A percentile compares a stretch with the other conserved stretches of the same genome.
These are phyloP conservation scores for Syrrhaptes paradoxus DNA, from an alignment of 2,113 vertebrate genomes.

Conservation along the genomic window DNA sequence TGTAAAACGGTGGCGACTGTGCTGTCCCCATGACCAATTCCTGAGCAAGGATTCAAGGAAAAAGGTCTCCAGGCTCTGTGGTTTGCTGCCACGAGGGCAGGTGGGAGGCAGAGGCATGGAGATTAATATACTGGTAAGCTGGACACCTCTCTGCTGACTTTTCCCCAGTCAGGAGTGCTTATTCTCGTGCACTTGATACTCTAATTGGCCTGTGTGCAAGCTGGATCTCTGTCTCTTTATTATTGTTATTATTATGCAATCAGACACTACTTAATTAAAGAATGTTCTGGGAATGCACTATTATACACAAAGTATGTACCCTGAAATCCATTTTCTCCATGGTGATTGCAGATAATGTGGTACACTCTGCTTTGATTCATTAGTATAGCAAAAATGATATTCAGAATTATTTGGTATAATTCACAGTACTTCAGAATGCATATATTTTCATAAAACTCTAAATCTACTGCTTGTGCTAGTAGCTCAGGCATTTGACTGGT, in stretches of 20 bases:
- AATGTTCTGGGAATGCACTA: constrained; percentile 1
- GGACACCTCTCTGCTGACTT: background rate
- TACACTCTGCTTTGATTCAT: constrained; percentile 68
- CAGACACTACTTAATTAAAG: constrained; percentile 49
- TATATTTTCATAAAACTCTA: constrained; percentile 69
- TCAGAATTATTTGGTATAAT: constrained; percentile 72
- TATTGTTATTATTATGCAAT: constrained; percentile 47
- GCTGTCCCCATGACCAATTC: background rate
- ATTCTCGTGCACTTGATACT: background rate
- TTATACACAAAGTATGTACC: constrained; percentile 23
- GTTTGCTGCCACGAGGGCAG: background rate
- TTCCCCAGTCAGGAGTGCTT: background rate
- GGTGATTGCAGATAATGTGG: constrained; percentile 54
- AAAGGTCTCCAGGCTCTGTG: background rate
- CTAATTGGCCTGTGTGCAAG: background rate
- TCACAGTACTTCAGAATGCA: constrained; percentile 68
- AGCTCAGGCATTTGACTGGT: constrained; percentile 34
- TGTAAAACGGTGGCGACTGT: background rate
- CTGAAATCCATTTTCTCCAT: constrained; percentile 39
- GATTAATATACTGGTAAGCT: background rate
- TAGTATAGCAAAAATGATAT: constrained; percentile 57
- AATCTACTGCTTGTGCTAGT: constrained; percentile 49
- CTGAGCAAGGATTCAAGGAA: background rate
- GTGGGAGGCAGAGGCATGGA: background rate
- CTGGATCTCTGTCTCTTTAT: constrained; percentile 18